Percentiles rank a stretch among this genome's conserved stretches.
Evolutionary conservation across 1,140 invertebrate species (phyloP).

Genomic region (Callitettix versicolor): DNA sequence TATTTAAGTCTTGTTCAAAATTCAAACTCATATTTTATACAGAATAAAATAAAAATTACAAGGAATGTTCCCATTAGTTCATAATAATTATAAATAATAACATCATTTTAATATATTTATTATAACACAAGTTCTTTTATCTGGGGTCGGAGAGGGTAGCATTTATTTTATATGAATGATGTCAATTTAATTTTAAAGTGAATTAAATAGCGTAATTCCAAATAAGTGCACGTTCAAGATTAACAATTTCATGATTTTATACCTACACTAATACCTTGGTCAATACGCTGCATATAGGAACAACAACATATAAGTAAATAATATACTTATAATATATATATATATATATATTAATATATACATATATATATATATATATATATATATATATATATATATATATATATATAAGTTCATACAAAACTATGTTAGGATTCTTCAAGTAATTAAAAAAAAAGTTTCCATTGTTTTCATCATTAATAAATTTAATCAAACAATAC

Average conservation of each 20-base stretch:
- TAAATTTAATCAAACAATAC: no score
- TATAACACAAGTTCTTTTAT: no score
- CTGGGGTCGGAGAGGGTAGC: no score
- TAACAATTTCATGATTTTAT: not conserved
- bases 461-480: no score
- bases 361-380: not conserved
- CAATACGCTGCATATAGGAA: not conserved
- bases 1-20: no score
- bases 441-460: conserved; percentile 1
- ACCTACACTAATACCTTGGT: not conserved
- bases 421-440: conserved; percentile 7
- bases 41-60: no score
- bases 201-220: not conserved
- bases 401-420: not conserved
- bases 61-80: no score
- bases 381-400: conserved; percentile 1
- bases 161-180: no score
- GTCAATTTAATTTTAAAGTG: not conserved
- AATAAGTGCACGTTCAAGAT: not conserved
- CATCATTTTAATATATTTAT: no score
- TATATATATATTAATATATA: conserved; percentile 6
- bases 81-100: no score
- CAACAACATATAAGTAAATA: not conserved
- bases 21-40: no score
- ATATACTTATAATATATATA: not conserved